These are phyloP conservation scores for Sporophila hypoxantha DNA, from an alignment of 2,113 vertebrate genomes.

Conservation along the genomic window DNA sequence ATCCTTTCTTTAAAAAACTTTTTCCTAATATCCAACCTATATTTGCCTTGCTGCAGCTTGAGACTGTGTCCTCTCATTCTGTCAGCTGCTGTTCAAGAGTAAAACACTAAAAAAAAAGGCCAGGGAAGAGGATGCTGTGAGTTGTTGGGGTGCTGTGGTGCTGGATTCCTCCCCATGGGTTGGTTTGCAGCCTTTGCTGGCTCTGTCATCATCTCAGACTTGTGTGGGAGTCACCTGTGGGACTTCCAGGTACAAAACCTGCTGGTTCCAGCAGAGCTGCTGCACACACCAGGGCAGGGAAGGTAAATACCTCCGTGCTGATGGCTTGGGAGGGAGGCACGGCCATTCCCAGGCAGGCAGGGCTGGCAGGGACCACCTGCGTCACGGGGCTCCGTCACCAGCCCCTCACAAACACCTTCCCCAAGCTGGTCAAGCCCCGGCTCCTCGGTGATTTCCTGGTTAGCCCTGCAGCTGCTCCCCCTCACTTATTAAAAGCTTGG, in stretches of 20 bases:
- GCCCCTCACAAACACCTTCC: conserved; percentile 38
- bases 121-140: not conserved
- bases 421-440: not conserved
- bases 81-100: not conserved
- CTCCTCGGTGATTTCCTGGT: not conserved
- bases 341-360: not conserved
- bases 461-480: conserved; percentile 24
- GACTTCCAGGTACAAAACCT: not conserved
- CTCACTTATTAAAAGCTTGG: not conserved
- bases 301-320: not conserved
- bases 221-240: not conserved
- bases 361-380: conserved; percentile 21
- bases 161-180: not conserved
- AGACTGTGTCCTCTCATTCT: not conserved
- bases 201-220: not conserved
- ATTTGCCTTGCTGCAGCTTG: not conserved
- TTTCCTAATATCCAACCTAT: not conserved
- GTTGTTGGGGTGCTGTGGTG: not conserved
- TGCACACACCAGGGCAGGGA: not conserved
- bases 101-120: not conserved
- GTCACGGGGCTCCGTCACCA: not conserved
- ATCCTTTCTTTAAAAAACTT: not conserved
- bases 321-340: not conserved
- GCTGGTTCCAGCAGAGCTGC: not conserved
- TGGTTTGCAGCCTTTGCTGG: not conserved